Base-by-base conservation (phyloP, 1,140 invertebrate genomes). In the Archivesica marissinica region DNA sequence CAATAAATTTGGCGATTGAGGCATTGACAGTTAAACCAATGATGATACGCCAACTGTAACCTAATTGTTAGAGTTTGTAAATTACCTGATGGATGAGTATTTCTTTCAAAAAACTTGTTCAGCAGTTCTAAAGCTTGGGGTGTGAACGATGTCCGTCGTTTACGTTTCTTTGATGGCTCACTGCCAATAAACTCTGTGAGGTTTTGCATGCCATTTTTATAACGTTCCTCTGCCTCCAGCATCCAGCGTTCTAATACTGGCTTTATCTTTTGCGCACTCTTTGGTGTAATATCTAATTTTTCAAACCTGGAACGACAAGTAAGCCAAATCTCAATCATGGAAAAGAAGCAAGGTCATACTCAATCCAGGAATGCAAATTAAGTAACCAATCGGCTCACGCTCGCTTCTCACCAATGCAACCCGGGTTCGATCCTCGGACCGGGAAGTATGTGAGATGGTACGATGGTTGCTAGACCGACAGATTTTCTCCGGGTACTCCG, bases 201-300 rank as follows among this genome's bases (percentile, higher is more conserved):
- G 94, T 98, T 98, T 92, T 98, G 91, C 25, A 94, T 90, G 0
- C 92, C 93, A 88, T 92, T 93, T 85, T 92, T 92, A 70, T 93
- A 93, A 47, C 92, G 76, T 97, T 93, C 97, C 96, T 93, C 92
- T 25, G 89, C 97, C 96, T 99, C 98, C 94, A 97, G 97, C 98
- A 99, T 99, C 98, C 98, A 99, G 94, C 97, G 96, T 94, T 99
- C 98, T 92, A 99, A 95, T 86, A 99, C 98, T 88, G 98, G 98
- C 95, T 99, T 99, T 92, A 99, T 99, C 96, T 99, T 99, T 95
- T 99, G 97, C 88, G 98, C 98, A 96, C 98, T 99, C 96, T 99
- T 99, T 93, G 98, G 98, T 92, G 98, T 99, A 92, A 99, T 99
- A 95, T 99, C 98, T 94, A 99, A 95, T 95, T 99, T 99, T 95